Base-by-base conservation (phyloP, 2,888 invertebrate species). In the Ectemnius lituratus region DNA sequence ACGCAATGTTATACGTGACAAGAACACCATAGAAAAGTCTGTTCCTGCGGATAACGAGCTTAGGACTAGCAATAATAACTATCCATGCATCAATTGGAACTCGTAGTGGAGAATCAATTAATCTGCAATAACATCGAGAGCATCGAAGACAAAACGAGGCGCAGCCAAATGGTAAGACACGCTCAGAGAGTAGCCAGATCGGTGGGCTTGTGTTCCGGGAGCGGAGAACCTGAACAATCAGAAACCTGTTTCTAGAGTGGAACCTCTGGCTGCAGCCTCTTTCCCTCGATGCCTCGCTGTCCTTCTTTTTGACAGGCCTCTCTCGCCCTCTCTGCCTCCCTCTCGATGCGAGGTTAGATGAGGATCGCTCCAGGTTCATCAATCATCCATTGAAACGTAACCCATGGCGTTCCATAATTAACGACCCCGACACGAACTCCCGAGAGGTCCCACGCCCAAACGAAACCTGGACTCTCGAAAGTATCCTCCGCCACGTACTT, bases 351-450 rank as follows among this genome's bases (percentile, higher is more conserved):
- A 84, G 83, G 77, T 84, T 84, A 84, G 84, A 84, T 84, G 84
- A 85, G 84, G 75, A 84, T 85, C 83, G 83, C 80, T 73, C 75
- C 76, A 78, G 83, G 86, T 86, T 88, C 88, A 88, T 89, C 89
- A 86, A 89, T 89, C 89, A 89, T 88, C 88, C 86, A 89, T 88
- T 87, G 88, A 88, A 86, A 87, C 85, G 86, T 86, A 85, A 87
- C 86, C 86, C 86, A 85, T 85, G 87, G 87, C 88, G 86, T 85
- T 87, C 84, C 86, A 88, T 89, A 89, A 89, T 89, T 89, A 89
- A 88, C 88, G 86, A 88, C 82, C 84, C 73, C 81, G 81, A 85
- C 84, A 81, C 82, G 78, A 84, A 82, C 81, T 76, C 77, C 78
- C 82, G 78, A 74, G 79, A 73, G 81, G 83, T 85, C 87, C 83